A percentile compares a stretch with the other conserved stretches of the same genome.
These are phyloP conservation scores for Tapera naevia DNA, from an alignment of 2,797 vertebrate genomes.

Conservation along the genomic window DNA sequence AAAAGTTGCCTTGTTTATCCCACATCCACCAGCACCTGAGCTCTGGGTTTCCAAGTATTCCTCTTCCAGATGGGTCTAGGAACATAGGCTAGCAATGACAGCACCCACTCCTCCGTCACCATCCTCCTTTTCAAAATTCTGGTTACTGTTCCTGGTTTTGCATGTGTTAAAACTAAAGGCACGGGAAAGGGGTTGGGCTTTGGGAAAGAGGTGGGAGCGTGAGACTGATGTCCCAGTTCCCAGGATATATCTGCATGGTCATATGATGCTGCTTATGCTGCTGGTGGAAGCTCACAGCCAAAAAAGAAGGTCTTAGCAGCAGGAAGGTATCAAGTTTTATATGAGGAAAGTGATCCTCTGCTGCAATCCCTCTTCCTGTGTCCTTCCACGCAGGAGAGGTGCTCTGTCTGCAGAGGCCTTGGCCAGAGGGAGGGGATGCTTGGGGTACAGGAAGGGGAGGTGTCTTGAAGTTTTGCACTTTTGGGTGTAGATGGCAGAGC, in stretches of 20 bases:
- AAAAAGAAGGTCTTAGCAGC: neutral
- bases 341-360: neutral
- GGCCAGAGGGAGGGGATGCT: neutral
- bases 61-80: neutral
- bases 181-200: neutral
- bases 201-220: neutral
- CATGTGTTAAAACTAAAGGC: neutral
- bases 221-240: neutral
- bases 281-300: neutral
- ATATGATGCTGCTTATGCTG: neutral
- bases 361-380: neutral
- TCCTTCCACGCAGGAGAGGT: neutral
- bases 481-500: neutral
- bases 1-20: neutral
- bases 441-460: neutral
- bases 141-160: neutral
- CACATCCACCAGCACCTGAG: neutral
- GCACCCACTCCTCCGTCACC: neutral
- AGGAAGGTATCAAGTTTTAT: neutral
- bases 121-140: neutral
- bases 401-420: neutral
- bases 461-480: neutral
- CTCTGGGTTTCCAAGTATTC: neutral
- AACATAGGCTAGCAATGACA: neutral
- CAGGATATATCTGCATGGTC: neutral